Conservation (phyloP, 2,888 invertebrate genomes). For the Lycophotia porphyrea region DNA sequence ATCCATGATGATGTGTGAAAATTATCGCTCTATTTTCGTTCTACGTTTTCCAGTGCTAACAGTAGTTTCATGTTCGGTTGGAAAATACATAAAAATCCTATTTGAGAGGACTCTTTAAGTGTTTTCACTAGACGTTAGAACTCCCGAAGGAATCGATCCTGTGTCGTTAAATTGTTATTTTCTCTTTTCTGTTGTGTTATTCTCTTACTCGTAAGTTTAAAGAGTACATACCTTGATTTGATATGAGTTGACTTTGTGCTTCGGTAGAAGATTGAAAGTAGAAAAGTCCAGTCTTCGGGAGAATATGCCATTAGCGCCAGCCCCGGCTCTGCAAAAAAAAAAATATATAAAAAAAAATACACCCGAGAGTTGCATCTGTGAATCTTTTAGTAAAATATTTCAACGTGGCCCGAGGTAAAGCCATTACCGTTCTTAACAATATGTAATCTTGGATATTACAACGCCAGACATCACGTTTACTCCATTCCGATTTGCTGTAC, state of each 20-base stretch:
- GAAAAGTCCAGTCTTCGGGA: slow-evolving; percentile 98
- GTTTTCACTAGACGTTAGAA: slow-evolving; percentile 52
- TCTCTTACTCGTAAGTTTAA: slow-evolving; percentile 8
- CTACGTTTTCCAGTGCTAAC: slow-evolving; percentile 41
- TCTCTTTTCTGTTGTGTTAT: slow-evolving; percentile 33
- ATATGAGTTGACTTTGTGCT: slow-evolving; percentile 99
- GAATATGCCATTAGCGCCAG: slow-evolving; percentile 98
- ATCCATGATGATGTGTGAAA: not conserved
- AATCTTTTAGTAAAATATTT: slow-evolving; percentile 35
- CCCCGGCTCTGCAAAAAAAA: slow-evolving; percentile 93
- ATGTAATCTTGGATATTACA: slow-evolving; percentile 57
- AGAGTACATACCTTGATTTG: slow-evolving; percentile 96
- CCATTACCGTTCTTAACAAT: slow-evolving; percentile 49
- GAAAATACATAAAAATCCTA: slow-evolving; percentile 48
- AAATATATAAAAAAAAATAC: slow-evolving; percentile 14
- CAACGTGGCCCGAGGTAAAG: slow-evolving; percentile 36
- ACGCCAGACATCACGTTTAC: slow-evolving; percentile 60
- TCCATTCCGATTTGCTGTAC: slow-evolving; percentile 56
- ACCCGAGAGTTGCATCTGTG: not conserved
- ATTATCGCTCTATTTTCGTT: slow-evolving; percentile 28
- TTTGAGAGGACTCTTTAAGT: slow-evolving; percentile 56
- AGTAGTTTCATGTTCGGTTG: slow-evolving; percentile 47
- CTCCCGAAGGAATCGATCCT: slow-evolving; percentile 39
- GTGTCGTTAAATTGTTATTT: slow-evolving; percentile 53
- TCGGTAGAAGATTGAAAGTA: slow-evolving; percentile 97